Percentiles rank a stretch among this genome's conserved stretches.
Conservation (phyloP, 2,888 invertebrate species). For the Eupeodes latifasciatus region DNA sequence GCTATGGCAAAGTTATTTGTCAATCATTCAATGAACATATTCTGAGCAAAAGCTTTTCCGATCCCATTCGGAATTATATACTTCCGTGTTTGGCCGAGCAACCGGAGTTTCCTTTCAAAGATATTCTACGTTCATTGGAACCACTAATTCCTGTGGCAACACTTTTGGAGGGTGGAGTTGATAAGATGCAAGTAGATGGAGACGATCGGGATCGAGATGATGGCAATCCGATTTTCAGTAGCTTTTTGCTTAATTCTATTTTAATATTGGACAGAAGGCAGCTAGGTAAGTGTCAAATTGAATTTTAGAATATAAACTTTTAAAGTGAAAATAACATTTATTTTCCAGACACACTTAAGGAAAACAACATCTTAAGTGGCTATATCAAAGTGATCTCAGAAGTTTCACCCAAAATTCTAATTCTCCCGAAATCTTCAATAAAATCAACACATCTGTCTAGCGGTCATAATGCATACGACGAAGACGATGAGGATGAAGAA, state of each 20-base stretch:
- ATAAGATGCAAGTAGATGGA: conserved; percentile 77
- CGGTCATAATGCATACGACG: conserved; percentile 78
- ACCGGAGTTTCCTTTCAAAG: conserved; percentile 85
- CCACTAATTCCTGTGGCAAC: conserved; percentile 53
- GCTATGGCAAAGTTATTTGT: conserved; percentile 79
- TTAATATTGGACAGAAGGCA: conserved; percentile 82
- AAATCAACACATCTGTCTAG: conserved; percentile 76
- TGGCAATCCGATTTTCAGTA: conserved; percentile 78
- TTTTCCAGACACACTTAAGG: conserved; percentile 78
- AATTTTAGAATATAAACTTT: neutral
- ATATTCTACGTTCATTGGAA: conserved; percentile 85
- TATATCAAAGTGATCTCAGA: conserved; percentile 83
- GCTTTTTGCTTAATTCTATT: conserved; percentile 82
- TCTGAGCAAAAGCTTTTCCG: conserved; percentile 88
- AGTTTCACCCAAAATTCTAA: conserved; percentile 82
- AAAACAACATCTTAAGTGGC: conserved; percentile 78
- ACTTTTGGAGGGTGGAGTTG: conserved; percentile 72
- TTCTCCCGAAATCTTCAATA: conserved; percentile 82
- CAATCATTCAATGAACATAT: conserved; percentile 87
- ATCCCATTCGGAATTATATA: conserved; percentile 88
- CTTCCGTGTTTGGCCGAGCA: conserved; percentile 88
- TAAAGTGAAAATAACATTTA: neutral
- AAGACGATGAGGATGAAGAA: conserved; percentile 80
- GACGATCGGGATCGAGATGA: conserved; percentile 46
- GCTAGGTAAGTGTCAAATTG: conserved; percentile 77